A percentile compares a stretch with the other conserved stretches of the same genome.
Evolutionary conservation across 2,797 vertebrate species (phyloP).

Genomic region (Triplophysa yarkandensis): DNA sequence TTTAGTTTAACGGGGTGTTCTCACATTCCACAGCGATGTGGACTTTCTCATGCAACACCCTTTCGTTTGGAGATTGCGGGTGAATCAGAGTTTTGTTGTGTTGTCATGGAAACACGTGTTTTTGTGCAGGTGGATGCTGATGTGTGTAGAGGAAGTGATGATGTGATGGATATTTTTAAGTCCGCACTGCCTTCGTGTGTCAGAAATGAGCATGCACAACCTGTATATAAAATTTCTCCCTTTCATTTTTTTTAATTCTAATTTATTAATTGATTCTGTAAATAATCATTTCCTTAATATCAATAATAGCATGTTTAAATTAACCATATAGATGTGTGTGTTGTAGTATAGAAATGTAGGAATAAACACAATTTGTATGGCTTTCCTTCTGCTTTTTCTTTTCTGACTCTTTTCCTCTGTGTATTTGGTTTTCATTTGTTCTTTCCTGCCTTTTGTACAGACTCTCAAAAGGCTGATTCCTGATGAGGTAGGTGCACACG

Average conservation of each 20-base stretch:
- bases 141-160: not conserved
- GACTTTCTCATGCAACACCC: not conserved
- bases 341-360: not conserved
- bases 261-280: not conserved
- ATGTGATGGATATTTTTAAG: not conserved
- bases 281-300: not conserved
- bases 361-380: not conserved
- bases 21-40: not conserved
- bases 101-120: not conserved
- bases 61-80: not conserved
- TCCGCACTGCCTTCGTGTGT: slow-evolving; percentile 28
- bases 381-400: not conserved
- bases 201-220: not conserved
- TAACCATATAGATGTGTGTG: not conserved
- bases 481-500: slow-evolving; percentile 77
- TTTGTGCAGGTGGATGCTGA: slow-evolving; percentile 2
- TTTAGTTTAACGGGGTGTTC: not conserved
- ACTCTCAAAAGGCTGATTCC: slow-evolving; percentile 82
- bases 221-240: not conserved
- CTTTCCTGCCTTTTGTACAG: slow-evolving; percentile 59
- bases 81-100: not conserved
- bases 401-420: not conserved
- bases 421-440: slow-evolving; percentile 30
- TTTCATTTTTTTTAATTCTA: not conserved
- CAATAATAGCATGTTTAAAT: not conserved